Base-by-base conservation (phyloP, 2,888 invertebrate genomes). In the Hyalella azteca region DNA sequence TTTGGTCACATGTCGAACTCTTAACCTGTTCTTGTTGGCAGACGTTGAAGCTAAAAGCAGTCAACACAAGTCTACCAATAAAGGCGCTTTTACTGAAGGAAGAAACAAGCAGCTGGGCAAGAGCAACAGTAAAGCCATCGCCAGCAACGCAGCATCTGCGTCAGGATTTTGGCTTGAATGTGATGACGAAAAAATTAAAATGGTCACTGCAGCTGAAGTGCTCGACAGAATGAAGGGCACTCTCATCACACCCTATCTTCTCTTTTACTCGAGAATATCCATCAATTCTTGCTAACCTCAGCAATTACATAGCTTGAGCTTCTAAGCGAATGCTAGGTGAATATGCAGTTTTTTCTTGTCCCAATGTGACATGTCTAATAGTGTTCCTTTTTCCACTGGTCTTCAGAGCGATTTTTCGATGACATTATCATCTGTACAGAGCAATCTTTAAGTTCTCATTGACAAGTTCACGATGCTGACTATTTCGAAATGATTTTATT, bases 141-240 rank as follows among this genome's bases (percentile, higher is more conserved):
- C 19, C 22, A 36, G 29, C n/a, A 29, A 29, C 32, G 36, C 19
- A 13, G 36, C 36, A 36, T 36, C 59, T 5, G 59, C 66, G 36
- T 87, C 89, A 7, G 87, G 89, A 11, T 89, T 91, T 84, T 95
- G 95, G 95, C 91, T 95, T 73, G 94, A 95, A 87, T 95, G 95
- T 87, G 95, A 95, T 87, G 95, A 95, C 87, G 95, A 95, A 85
- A 93, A 93, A 82, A 93, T 95, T 78, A 92, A 93, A 85, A 91
- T 93, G 11, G 92, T 95, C 87, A 91, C 93, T 41, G 91, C 91
- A 86, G 91, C 92, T 49, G 94, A 95, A 87, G 92, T 95, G 85
- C 91, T 93, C 85, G 93, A 94, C 85, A 90, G 94, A 81, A 90
- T 95, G 78, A 49, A 92, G 83, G 93, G 93, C 59, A 93, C 94